A percentile compares a stretch with the other conserved stretches of the same genome.
Evolutionary conservation across 1,140 invertebrate species (phyloP).

Genomic region (Tetramorium alpestre): DNA sequence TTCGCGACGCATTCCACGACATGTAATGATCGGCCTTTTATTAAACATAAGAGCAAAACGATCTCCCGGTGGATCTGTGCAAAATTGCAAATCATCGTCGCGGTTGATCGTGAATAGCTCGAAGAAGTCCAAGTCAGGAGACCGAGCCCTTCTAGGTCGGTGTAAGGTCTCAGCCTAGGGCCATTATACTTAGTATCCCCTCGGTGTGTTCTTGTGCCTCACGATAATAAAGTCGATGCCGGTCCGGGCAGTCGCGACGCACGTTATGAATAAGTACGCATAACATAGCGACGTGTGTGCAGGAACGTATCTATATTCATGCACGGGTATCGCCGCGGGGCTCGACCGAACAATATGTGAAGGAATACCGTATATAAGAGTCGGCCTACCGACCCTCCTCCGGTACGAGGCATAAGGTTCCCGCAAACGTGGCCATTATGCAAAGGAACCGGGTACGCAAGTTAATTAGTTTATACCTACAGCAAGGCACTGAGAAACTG

Average conservation of each 20-base stretch:
- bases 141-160: conserved; percentile 54
- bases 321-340: conserved; percentile 29
- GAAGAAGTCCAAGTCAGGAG: conserved; percentile 14
- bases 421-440: conserved; percentile 55
- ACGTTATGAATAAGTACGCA: conserved; percentile 72
- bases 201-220: conserved; percentile 62
- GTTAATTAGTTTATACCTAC: conserved; percentile 64
- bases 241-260: conserved; percentile 53
- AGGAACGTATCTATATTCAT: conserved; percentile 64
- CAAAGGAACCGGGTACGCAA: conserved; percentile 42
- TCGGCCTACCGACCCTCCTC: conserved; percentile 16
- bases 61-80: conserved; percentile 1
- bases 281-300: conserved; percentile 39
- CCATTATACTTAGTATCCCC: conserved; percentile 67
- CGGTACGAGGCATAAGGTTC: conserved; percentile 27
- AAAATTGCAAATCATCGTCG: conserved; percentile 68
- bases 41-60: conserved; percentile 15
- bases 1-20: neutral
- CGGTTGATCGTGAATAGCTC: conserved; percentile 60
- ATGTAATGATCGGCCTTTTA: conserved; percentile 5
- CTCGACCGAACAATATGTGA: conserved; percentile 54
- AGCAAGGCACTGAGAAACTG: conserved; percentile 30
- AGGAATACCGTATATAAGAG: conserved; percentile 14
- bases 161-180: conserved; percentile 43
- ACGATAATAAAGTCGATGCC: conserved; percentile 71